Conservation (phyloP, 92 coral and sea anemone species). For the Parazoanthus darwini region DNA sequence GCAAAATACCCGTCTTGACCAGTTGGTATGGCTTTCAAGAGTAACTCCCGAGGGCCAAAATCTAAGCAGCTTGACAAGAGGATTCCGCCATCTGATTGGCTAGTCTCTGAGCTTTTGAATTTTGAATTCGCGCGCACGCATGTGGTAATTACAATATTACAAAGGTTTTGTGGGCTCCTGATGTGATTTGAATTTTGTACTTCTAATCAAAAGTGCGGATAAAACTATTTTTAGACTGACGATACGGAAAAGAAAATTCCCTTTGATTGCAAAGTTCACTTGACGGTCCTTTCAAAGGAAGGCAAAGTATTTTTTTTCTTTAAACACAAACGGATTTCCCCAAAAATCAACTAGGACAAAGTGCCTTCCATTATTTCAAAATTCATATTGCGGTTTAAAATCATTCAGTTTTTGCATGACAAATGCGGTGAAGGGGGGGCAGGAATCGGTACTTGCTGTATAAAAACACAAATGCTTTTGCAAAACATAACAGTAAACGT, state of each 20-base stretch:
- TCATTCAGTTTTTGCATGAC: not conserved
- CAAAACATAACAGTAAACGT: not conserved
- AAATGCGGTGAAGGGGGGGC: not conserved
- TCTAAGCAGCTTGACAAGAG: not conserved
- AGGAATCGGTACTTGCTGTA: not conserved
- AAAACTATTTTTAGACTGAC: not conserved
- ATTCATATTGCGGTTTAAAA: not conserved
- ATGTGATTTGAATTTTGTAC: not conserved
- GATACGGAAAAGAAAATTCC: not conserved
- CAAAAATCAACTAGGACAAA: not conserved
- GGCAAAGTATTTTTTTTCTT: not conserved
- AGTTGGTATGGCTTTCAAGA: not conserved
- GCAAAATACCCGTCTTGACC: not conserved
- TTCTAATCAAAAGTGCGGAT: not conserved
- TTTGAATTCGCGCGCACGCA: not conserved
- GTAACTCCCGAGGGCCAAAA: not conserved
- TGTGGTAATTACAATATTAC: constrained; percentile 1
- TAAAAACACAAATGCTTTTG: not conserved
- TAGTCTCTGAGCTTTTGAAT: not conserved
- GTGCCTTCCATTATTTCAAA: not conserved
- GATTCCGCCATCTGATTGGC: constrained; percentile 9
- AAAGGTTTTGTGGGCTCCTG: not conserved
- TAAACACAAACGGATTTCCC: not conserved
- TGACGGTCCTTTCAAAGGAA: not conserved
- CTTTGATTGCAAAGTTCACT: not conserved